Evolutionary conservation across 2,113 vertebrate species (phyloP), one percentile per base, ranked within the genome.

Genomic region (Thunnus thynnus): DNA sequence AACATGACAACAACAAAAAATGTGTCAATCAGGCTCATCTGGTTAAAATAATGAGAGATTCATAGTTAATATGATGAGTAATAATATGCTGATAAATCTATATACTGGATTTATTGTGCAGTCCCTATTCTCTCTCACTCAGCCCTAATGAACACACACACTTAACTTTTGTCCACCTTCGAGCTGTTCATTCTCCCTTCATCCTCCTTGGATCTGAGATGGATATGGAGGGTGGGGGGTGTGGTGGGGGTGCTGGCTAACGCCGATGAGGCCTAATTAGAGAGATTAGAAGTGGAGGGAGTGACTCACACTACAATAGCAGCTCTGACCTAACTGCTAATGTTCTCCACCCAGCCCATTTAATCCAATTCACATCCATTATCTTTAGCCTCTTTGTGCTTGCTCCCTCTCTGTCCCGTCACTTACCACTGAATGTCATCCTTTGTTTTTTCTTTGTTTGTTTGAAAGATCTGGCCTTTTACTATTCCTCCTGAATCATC

Each of bases 361-460:
- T 91, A 91, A 92, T 94, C 89, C 86, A 90, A 91, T 92, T 92
- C 85, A 84, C 80, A 85, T 88, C 84, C 87, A 91, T 91, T 94
- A 91, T 90, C 86, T 85, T 86, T 62, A 77, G 82, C 72, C 75
- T 86, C 82, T 86, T 85, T 86, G 88, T 88, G 80, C 82, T 76
- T n/a, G 14, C 71, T 62, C 70, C 50, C 56, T 58, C 78, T 76
- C 78, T 25, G 9, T 66, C 84, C 86, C 20, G 54, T 90, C 89
- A 87, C 86, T 92, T 87, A 84, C 70, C 46, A 66, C 75, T 80
- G 80, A 86, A 80, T 86, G 80, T 87, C 67, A 84, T 84, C 66
- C 75, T 88, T 67, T 75, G 63, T 86, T 88, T 76, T 20, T 7
- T 44, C 16, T 27, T 14, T 41, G 52, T 4, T 16, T 64, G 56